Base-by-base conservation (phyloP, 2,797 vertebrate species). In the Coendou prehensilis region DNA sequence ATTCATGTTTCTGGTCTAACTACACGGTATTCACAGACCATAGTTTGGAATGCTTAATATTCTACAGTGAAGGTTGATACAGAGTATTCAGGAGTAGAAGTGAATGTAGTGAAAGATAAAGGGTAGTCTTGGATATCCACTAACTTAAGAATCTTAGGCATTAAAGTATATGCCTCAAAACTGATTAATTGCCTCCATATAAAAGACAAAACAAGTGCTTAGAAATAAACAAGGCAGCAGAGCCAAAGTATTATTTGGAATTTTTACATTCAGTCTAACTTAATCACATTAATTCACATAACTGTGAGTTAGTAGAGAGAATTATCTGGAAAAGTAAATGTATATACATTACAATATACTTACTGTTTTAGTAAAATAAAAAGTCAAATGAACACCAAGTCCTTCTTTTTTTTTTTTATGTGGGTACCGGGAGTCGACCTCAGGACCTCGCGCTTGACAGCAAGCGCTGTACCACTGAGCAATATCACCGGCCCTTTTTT, bases 361-460 rank as follows among this genome's bases (percentile, higher is more conserved):
- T 22, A 80, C 30, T 83, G 95, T 28, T 94, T 97, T 79, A 94
- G 59, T 45, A 89, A 11, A 95, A n/a, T 33, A 94, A 87, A 85
- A 81, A 90, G 26, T 26, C 6, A 95, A 89, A 20, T 41, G 33
- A 87, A 89, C 9, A 89, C 0, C 54, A 83, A 82, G 86, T 61
- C 63, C 14, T 67, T 61, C 63, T 6, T 67, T 67, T 41, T 41
- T 41, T 41, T 41, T 41, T 41, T 41, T 41, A 41, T 41, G 37
- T 41, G 37, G 37, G 37, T 41, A 41, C 37, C 37, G 37, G 37
- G 37, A 2, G 37, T 41, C 37, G 37, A 41, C 37, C 37, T 41
- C 37, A 41, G 37, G 37, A 41, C 37, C 37, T 41, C 37, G 2
- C 37, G 37, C 37, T 41, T 41, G 37, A 41, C 37, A 41, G 37